Percentiles rank a stretch among this genome's conserved stretches.
These are phyloP conservation scores for Temnothorax nylanderi DNA, from an alignment of 1,140 invertebrate genomes.

Conservation along the genomic window DNA sequence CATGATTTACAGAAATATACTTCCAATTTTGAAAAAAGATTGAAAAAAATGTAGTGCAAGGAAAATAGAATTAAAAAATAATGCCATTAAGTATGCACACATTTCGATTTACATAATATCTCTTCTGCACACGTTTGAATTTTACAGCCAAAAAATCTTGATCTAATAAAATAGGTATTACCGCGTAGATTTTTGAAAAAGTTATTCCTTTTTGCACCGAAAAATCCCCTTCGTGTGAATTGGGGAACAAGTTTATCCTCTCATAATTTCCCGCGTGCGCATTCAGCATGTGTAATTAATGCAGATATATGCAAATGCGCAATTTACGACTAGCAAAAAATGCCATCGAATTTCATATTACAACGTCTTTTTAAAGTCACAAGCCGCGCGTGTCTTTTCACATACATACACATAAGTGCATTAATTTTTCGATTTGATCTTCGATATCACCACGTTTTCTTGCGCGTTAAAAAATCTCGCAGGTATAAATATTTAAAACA, in stretches of 20 bases:
- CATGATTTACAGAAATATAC: background rate
- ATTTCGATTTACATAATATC: background rate
- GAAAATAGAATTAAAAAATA: background rate
- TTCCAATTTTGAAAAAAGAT: background rate
- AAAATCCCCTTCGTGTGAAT: background rate
- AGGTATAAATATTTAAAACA: background rate
- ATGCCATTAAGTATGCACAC: background rate
- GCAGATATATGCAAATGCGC: constrained; percentile 39
- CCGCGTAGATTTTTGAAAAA: background rate
- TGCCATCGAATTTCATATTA: background rate
- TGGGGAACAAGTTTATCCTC: constrained; percentile 6
- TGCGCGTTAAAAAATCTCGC: background rate
- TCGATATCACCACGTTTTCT: background rate
- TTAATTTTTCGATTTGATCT: background rate
- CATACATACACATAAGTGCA: background rate
- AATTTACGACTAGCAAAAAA: constrained; percentile 5
- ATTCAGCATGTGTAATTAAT: constrained; percentile 49
- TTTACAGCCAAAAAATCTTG: background rate
- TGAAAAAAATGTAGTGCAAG: background rate
- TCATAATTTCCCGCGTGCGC: background rate
- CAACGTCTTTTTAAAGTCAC: background rate
- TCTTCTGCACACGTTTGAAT: background rate
- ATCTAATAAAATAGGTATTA: constrained; percentile 5
- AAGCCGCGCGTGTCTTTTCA: background rate
- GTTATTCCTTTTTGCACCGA: background rate